These are phyloP conservation scores for Archivesica marissinica DNA, from an alignment of 1,140 invertebrate species.

Conservation along the genomic window DNA sequence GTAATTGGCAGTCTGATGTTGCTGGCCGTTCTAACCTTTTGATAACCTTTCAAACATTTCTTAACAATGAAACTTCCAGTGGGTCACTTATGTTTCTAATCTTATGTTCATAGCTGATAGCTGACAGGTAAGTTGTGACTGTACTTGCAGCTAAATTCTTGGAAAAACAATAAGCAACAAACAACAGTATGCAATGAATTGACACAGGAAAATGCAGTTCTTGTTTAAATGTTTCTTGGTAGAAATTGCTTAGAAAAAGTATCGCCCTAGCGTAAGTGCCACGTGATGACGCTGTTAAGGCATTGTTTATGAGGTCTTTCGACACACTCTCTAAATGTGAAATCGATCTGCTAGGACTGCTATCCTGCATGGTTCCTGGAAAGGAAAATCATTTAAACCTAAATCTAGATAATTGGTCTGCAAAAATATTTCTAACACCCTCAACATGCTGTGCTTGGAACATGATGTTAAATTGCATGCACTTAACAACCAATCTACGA, in stretches of 20 bases:
- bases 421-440: slow-evolving; percentile 15
- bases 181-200: background rate
- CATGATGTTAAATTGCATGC: slow-evolving; percentile 51
- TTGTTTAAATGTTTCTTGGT: background rate
- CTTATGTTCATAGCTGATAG: slow-evolving; percentile 10
- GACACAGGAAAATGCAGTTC: background rate
- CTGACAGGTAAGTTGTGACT: slow-evolving; percentile 29
- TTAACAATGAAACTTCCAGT: background rate
- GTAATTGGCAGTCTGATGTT: background rate
- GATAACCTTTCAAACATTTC: background rate
- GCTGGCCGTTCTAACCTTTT: background rate
- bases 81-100: background rate
- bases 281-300: background rate
- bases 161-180: slow-evolving; percentile 20
- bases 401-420: slow-evolving; percentile 12
- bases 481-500: slow-evolving; percentile 25
- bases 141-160: background rate
- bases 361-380: slow-evolving; percentile 23
- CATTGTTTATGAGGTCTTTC: background rate
- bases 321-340: background rate
- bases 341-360: background rate
- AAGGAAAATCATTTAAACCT: too few relatives aligned
- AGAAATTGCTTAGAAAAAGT: background rate
- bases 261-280: slow-evolving; percentile 36
- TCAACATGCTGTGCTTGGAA: slow-evolving; percentile 56